A percentile compares a stretch with the other conserved stretches of the same genome.
These are phyloP conservation scores for Anthopleura sola DNA, from an alignment of 64 coral and sea anemone genomes.

Conservation along the genomic window DNA sequence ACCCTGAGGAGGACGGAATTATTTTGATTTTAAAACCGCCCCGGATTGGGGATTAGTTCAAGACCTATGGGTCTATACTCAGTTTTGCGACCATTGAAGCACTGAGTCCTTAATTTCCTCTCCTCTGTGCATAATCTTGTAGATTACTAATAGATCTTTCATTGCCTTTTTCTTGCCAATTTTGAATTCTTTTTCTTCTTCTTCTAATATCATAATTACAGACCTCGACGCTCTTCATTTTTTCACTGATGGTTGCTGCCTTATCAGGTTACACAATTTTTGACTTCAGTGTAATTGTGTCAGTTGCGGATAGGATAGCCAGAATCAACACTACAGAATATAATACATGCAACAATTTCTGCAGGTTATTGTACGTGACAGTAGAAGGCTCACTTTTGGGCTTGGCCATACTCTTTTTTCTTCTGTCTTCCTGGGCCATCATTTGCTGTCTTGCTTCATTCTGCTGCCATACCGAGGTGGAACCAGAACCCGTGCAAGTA, in stretches of 20 bases:
- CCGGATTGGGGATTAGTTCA: too few species aligned
- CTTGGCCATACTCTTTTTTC: background rate
- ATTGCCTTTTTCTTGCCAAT: too few species aligned
- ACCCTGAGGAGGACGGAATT: too few species aligned
- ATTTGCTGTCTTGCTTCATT: background rate
- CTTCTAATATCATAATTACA: background rate
- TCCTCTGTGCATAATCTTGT: too few species aligned
- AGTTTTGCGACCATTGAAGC: too few species aligned
- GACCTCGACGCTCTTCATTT: background rate
- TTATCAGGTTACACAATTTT: background rate
- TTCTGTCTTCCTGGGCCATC: background rate
- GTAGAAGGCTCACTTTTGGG: background rate
- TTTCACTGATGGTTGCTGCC: background rate
- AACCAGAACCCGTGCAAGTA: background rate
- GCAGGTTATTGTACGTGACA: background rate
- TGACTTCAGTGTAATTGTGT: background rate
- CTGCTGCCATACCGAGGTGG: background rate
- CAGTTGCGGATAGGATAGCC: background rate
- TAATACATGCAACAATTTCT: background rate
- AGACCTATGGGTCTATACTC: too few species aligned
- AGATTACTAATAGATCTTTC: too few species aligned
- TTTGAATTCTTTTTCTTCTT: too few species aligned
- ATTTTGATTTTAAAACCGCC: too few species aligned
- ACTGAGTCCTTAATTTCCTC: too few species aligned
- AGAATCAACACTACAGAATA: too few species aligned